Conservation (phyloP, 1,140 invertebrate species). For the Monomorium pharaonis region DNA sequence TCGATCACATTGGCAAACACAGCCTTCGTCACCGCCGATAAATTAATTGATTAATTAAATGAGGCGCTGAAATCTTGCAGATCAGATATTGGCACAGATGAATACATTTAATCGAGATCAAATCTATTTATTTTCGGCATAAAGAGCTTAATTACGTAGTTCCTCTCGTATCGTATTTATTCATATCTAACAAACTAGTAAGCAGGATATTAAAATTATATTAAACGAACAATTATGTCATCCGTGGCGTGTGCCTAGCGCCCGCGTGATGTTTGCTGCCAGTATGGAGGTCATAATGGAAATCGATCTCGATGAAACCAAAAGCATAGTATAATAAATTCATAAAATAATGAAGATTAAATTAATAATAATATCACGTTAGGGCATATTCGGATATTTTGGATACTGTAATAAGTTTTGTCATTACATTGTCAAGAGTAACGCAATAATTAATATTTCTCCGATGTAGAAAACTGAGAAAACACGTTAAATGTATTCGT, state of each 20-base stretch:
- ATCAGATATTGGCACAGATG: not conserved
- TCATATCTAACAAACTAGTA: constrained; percentile 12
- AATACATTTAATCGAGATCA: constrained; percentile 37
- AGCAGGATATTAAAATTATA: constrained; percentile 40
- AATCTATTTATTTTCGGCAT: not conserved
- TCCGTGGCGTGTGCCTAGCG: not conserved
- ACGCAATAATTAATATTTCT: not conserved
- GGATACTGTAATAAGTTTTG: not conserved
- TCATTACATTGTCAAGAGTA: not conserved
- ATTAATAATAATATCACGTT: not conserved
- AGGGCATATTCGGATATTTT: not conserved
- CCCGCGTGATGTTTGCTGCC: not conserved
- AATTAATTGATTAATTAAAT: constrained; percentile 59
- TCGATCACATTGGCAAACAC: constrained; percentile 29
- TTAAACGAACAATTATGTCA: constrained; percentile 28
- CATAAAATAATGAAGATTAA: constrained; percentile 29
- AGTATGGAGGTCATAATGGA: constrained; percentile 23
- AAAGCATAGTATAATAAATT: constrained; percentile 19
- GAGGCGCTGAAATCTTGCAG: not conserved
- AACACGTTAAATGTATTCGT: not conserved
- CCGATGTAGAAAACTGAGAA: not conserved
- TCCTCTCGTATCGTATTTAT: constrained; percentile 24
- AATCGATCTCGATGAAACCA: constrained; percentile 21
- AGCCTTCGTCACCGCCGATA: not conserved
- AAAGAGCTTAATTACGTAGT: constrained; percentile 30